Base-by-base conservation (phyloP, 2,888 invertebrate genomes). In the Girardia tigrina region DNA sequence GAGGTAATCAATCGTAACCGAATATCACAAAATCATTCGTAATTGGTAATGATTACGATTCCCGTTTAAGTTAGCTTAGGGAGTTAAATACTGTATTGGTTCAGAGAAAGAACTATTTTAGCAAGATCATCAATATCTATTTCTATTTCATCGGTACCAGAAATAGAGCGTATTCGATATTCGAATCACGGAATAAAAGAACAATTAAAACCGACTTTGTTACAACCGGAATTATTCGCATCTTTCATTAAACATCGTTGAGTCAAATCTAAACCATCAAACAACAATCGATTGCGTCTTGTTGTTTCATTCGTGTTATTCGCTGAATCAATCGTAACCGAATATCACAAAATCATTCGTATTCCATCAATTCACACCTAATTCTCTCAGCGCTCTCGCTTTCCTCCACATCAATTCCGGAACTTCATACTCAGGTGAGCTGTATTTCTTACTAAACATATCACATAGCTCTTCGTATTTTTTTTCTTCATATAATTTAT, bases 121-220 rank as follows among this genome's bases (percentile, higher is more conserved):
- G n/a, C n/a, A n/a, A n/a, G n/a, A 80, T 90, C 88, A 79, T 86
- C 86, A 78, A 93, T 89, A 79, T 89, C 87, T 70, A 88, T 88
- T 82, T 90, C 90, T 42, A 89, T 88, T 0, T 92, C 91, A 80
- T 90, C 88, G 79, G 88, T 86, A 77, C 88, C 87, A 78, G 89
- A 88, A 80, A 89, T 89, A 56, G 88, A 88, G 83, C 94, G 90
- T 72, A 91, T 85, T 77, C 92, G 84, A 78, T 92, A 87, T 0
- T 88, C 87, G 82, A 87, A 87, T 88, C 88, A 88, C 83, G 84
- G 23, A 56, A 4, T 20, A 89, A 80, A 84, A 83, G 78, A 74
- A 73, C 74, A 26, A 56, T 6, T 6, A n/a, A 56, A 56, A 20
- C 23, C n/a, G 6, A 56, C 56, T 56, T 56, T 56, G n/a, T 56